A percentile compares a stretch with the other conserved stretches of the same genome.
Conservation (phyloP, 1,140 invertebrate species). For the Leptoteleia sp. region DNA sequence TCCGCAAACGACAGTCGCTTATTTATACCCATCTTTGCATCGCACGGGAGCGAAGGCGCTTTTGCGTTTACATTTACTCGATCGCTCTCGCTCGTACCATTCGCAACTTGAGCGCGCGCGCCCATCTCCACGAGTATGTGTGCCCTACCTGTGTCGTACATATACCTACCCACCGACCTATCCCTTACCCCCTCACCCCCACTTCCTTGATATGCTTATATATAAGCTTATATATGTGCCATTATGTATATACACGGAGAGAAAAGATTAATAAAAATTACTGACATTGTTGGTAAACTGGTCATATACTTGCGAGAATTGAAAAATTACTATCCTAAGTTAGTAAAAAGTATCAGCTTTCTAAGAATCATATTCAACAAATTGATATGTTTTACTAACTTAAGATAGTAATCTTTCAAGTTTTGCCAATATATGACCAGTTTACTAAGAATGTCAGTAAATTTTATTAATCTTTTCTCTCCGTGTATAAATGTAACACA, state of each 20-base stretch:
- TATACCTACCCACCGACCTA: too few relatives aligned
- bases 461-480: too few relatives aligned
- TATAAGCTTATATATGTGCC: conserved; percentile 39
- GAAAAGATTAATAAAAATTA: too few relatives aligned
- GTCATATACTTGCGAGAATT: too few relatives aligned
- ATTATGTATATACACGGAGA: conserved; percentile 45
- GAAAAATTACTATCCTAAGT: too few relatives aligned
- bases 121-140: conserved; percentile 31
- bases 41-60: conserved; percentile 74
- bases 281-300: too few relatives aligned
- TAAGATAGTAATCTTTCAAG: too few relatives aligned
- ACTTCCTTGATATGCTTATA: conserved; percentile 38
- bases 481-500: conserved; percentile 60
- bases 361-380: too few relatives aligned
- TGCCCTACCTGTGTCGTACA: conserved; percentile 26
- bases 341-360: too few relatives aligned
- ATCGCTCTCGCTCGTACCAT: conserved; percentile 58
- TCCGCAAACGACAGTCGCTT: conserved; percentile 81
- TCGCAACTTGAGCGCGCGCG: conserved; percentile 54
- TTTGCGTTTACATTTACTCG: conserved; percentile 74
- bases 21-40: conserved; percentile 82
- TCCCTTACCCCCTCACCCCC: conserved; percentile 6
- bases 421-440: too few relatives aligned
- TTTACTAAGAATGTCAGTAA: too few relatives aligned
- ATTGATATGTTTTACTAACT: too few relatives aligned